Base-by-base conservation (phyloP, 2,797 vertebrate genomes). In the Spinibarbus caldwelli region DNA sequence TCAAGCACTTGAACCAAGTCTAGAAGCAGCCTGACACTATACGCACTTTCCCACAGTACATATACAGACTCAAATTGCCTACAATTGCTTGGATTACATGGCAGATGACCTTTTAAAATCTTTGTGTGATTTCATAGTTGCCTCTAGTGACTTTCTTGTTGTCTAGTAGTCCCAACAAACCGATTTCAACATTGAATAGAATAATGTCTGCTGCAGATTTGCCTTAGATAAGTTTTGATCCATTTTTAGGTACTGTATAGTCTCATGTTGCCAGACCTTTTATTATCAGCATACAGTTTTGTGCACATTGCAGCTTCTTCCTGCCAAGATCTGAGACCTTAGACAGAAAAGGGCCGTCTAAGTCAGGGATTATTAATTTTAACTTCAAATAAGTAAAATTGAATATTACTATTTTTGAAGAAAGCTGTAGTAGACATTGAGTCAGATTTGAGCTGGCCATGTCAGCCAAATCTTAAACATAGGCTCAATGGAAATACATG, bases 141-240 rank as follows among this genome's bases (percentile, higher is more conserved):
- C 41, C 59, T 31, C 41, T 47, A 6, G 52, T 78, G 52, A 77
- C 19, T 57, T 57, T 57, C 15, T 59, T 54, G 21, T 26, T 68
- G 23, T 68, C 71, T 49, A 31, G 71, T 38, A 45, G 78, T 68
- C 23, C 45, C 43, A 70, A 3, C 31, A 68, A 52, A 68, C 34
- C 5, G 31, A 36, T 68, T 34, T 34, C 6, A 47, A 38, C 77
- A 79, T 23, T 31, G 38, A 66, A 79, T 49, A 54, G 34, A 38
- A 68, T 34, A n/a, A 34, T 68, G 62, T 67, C 12, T 31, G 62
- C 78, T 80, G 31, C 43, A 68, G 62, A 80, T 67, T 80, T 49
- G 19, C 29, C 43, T 36, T 8, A 52, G 29, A 80, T 34, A 14
- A 2, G 8, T 62, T 47, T 34, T 3, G 29, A 79, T 47, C 26